Base-by-base conservation (phyloP, 2,797 vertebrate genomes). In the Hyperoplus immaculatus region DNA sequence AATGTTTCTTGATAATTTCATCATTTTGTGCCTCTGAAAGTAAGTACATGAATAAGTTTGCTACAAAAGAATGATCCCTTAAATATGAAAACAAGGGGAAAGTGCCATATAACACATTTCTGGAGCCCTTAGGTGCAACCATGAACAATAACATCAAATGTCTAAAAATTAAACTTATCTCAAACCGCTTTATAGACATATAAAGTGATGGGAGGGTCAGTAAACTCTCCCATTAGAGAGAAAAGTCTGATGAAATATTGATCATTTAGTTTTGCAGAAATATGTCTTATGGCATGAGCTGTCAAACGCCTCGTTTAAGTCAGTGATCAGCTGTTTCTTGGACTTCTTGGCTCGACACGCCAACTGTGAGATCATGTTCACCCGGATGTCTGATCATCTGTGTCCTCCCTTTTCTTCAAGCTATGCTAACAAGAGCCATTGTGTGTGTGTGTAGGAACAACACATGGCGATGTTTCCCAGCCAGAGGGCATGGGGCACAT, bases 321-420 rank as follows among this genome's bases (percentile, higher is more conserved):
- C 21, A 0, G 3, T 16, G 18, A 46, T 76, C 78, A 81, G 78
- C 69, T 73, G 64, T 62, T 57, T 61, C 49, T 60, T 60, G 45
- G 7, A 18, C 36, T 66, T 60, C 63, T 58, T 72, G 53, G 41
- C 46, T 59, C 10, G 16, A 46, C 16, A 53, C 45, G 10, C 41
- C 29, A 39, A 42, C 61, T 18, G 1, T 81, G 75, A 58, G 75
- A 81, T 58, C 67, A 29, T 29, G 29, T 14, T 45, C 11, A 78
- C 61, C 70, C 69, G 43, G 59, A 70, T 59, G 63, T 66, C 47
- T 4, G 36, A 36, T 39, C 0, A 12, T 72, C 59, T 49, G 58
- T 16, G 39, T 29, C 2, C 15, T 50, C 69, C 36, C 66, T 21
- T 60, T 39, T 21, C 66, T 62, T 53, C 54, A 36, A 8, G 49